Conservation (phyloP, 1,140 invertebrate genomes). For the Zaprionus africanus region DNA sequence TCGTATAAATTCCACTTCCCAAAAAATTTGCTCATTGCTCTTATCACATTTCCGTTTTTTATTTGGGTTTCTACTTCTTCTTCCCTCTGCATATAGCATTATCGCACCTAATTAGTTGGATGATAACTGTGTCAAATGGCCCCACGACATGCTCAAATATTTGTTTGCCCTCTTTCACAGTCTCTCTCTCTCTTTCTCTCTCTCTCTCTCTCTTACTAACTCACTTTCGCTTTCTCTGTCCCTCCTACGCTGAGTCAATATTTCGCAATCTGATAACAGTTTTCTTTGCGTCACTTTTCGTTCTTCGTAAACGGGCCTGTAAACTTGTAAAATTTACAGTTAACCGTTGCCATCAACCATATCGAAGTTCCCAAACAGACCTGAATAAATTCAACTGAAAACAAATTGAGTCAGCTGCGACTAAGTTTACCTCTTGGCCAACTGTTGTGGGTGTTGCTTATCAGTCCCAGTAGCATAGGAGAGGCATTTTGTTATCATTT, state of each 20-base stretch:
- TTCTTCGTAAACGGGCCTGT: not conserved
- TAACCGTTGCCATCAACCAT: not conserved
- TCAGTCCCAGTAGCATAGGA: not conserved
- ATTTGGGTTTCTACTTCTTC: not conserved
- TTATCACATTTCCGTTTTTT: slow-evolving; percentile 12
- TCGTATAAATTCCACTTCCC: not conserved
- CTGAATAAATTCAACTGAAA: slow-evolving; percentile 20
- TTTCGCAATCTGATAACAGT: slow-evolving; percentile 48
- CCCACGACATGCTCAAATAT: slow-evolving; percentile 36
- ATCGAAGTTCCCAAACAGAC: not conserved
- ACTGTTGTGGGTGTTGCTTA: slow-evolving; percentile 25
- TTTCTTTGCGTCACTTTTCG: slow-evolving; percentile 13
- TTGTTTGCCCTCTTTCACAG: slow-evolving; percentile 28
- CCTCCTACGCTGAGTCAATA: slow-evolving; percentile 19
- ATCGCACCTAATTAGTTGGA: slow-evolving; percentile 36
- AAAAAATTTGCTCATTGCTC: not conserved
- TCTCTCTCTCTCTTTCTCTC: slow-evolving; percentile 1
- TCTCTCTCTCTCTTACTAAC: not conserved
- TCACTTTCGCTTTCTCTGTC: slow-evolving; percentile 6
- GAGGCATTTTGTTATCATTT: not conserved
- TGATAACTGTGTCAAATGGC: slow-evolving; percentile 49
- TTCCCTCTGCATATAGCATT: slow-evolving; percentile 3
- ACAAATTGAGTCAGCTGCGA: slow-evolving; percentile 39
- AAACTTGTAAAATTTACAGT: not conserved
- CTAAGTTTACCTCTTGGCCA: slow-evolving; percentile 23